phyloP scores from a whole-genome alignment of 1,140 invertebrate species.

The Drosophila arizonae region DNA sequence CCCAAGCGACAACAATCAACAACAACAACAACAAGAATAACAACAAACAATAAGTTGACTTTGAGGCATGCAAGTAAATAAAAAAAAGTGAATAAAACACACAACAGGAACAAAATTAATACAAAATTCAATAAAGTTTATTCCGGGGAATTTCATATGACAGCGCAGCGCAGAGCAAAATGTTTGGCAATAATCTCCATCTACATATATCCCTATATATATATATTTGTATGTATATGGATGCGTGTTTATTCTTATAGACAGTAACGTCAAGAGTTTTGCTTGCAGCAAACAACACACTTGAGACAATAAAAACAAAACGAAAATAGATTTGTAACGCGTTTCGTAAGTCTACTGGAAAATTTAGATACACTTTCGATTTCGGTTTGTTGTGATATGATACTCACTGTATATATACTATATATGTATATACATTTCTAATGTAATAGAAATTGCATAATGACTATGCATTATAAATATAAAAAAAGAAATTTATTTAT shows the following conservation, averaged over 20 bases:
- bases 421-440: too few species aligned
- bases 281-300: conserved; percentile 24
- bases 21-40: conserved; percentile 33
- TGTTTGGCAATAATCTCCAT: conserved; percentile 32
- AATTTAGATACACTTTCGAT: conserved; percentile 3
- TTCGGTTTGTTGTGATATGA: neutral
- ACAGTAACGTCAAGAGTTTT: conserved; percentile 39
- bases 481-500: too few species aligned
- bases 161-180: conserved; percentile 34
- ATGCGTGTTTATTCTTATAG: conserved; percentile 23
- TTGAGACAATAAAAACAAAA: conserved; percentile 10
- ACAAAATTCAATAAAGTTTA: conserved; percentile 75
- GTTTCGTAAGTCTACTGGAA: neutral
- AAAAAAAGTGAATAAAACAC: conserved; percentile 38
- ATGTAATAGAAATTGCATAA: too few species aligned
- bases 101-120: conserved; percentile 59
- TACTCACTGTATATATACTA: too few species aligned
- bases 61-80: conserved; percentile 48
- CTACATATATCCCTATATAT: neutral
- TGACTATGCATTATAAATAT: too few species aligned
- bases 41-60: conserved; percentile 55
- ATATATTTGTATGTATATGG: neutral
- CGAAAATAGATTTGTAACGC: neutral
- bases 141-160: conserved; percentile 69
- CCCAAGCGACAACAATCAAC: conserved; percentile 53